A percentile compares a stretch with the other conserved stretches of the same genome.
Evolutionary conservation across 2,113 vertebrate species (phyloP).

Genomic region (Lutjanus erythropterus): DNA sequence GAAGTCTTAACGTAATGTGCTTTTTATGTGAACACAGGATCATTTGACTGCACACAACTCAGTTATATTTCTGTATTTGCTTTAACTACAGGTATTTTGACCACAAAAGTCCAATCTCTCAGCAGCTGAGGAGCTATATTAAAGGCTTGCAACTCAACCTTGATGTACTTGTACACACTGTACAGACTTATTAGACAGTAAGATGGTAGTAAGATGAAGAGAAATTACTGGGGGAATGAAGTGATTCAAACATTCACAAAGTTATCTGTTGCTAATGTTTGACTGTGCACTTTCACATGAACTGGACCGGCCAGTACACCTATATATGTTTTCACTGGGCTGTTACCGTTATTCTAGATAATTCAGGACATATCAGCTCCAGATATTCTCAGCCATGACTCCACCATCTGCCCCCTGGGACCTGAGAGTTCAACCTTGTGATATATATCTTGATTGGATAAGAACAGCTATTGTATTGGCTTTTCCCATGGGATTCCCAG

Average conservation of each 20-base stretch:
- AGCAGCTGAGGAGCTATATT: background rate
- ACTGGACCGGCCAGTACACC: background rate
- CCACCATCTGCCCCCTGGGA: background rate
- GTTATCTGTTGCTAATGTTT: background rate
- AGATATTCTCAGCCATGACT: background rate
- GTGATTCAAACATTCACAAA: background rate
- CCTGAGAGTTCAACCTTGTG: background rate
- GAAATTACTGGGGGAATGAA: background rate
- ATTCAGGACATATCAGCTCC: background rate
- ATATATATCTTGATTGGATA: conserved; percentile 23
- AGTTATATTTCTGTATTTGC: no score
- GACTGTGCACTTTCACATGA: background rate
- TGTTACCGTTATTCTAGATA: background rate
- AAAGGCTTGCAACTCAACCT: background rate
- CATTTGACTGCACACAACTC: no score
- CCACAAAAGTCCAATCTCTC: background rate
- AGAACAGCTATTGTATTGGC: background rate
- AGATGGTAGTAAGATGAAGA: background rate
- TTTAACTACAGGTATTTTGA: no score
- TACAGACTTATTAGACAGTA: background rate
- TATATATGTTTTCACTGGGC: background rate
- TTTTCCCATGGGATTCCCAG: background rate
- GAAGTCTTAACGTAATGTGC: no score
- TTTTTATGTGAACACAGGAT: no score
- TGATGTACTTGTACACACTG: background rate